Percentiles rank a stretch among this genome's conserved stretches.
Evolutionary conservation across 2,113 vertebrate species (phyloP).

Genomic region (Empidonax alnorum): DNA sequence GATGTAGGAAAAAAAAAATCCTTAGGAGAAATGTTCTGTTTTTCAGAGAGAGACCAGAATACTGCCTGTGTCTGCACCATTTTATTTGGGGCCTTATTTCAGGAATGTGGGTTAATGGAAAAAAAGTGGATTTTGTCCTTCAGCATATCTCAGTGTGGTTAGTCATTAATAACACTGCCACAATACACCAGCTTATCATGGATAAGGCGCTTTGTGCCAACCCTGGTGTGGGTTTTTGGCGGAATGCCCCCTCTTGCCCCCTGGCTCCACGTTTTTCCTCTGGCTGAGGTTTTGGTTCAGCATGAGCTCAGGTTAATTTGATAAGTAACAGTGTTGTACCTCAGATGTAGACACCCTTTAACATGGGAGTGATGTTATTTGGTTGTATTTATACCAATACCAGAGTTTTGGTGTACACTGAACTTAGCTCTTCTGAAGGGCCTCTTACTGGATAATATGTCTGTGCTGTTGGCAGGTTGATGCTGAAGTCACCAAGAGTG

Average conservation of each 20-base stretch:
- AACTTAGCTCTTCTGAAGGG: not conserved
- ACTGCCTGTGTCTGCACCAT: not conserved
- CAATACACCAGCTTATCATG: not conserved
- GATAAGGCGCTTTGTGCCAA: not conserved
- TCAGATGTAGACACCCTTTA: not conserved
- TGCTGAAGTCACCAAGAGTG: not conserved
- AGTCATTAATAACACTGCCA: not conserved
- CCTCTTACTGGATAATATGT: not conserved
- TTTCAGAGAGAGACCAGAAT: not conserved
- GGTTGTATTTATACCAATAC: not conserved
- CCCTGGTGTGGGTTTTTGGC: not conserved
- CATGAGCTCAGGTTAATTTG: not conserved
- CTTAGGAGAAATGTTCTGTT: not conserved
- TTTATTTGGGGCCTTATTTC: not conserved
- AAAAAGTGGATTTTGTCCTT: not conserved
- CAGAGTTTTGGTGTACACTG: not conserved
- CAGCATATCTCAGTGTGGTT: not conserved
- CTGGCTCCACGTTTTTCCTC: not conserved
- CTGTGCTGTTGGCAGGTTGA: not conserved
- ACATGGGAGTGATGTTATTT: not conserved
- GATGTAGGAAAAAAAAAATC: not conserved
- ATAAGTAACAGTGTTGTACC: not conserved
- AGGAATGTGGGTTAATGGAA: not conserved
- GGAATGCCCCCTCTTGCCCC: not conserved
- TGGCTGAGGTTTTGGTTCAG: not conserved